Base-by-base conservation (phyloP, 1,140 invertebrate genomes). In the Hyphantria cunea region DNA sequence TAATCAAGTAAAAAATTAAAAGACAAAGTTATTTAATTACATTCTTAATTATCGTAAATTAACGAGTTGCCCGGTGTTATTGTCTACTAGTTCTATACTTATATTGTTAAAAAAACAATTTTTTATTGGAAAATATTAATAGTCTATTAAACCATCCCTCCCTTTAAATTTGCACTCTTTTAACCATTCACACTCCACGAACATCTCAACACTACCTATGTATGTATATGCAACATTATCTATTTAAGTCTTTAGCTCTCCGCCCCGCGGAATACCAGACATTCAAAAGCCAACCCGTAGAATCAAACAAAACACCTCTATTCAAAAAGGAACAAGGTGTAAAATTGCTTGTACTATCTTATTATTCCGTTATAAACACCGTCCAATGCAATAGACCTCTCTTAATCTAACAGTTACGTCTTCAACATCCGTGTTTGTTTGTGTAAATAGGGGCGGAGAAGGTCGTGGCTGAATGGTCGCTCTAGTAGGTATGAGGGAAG, bases 401-500 rank as follows among this genome's bases (percentile, higher is more conserved):
- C 48, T 51, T 53, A 59, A 53, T 25, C 34, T 39, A 68, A 41
- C 15, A 54, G 34, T 39, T 48, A 25, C 41, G 59, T 62, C 67
- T 56, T 68, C 42, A 31, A 12, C 3, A 13, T 13, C 50, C 17
- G 33, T 12, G 39, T 34, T 59, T 65, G 47, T 44, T 62, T 58
- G 45, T 9, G 6, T 13, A 2, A 10, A 48, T 44, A 63, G 76
- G 68, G 75, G 64, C 45, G 56, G 63, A 31, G 55, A 42, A 64
- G 78, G 34, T 76, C 76, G 68, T 45, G 44, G 41, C 17, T 25
- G 11, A 55, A 47, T 74, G 81, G 82, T 70, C 72, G 33, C 51
- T 71, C 82, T 86, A 84, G 77, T 86, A 83, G 84, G 80, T 82
- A 84, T 77, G 70, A 70, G 74, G 82, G 76, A 85, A 84, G 82